phyloP scores from a whole-genome alignment of 2,797 vertebrate genomes.

The Tiaroga cobitis region DNA sequence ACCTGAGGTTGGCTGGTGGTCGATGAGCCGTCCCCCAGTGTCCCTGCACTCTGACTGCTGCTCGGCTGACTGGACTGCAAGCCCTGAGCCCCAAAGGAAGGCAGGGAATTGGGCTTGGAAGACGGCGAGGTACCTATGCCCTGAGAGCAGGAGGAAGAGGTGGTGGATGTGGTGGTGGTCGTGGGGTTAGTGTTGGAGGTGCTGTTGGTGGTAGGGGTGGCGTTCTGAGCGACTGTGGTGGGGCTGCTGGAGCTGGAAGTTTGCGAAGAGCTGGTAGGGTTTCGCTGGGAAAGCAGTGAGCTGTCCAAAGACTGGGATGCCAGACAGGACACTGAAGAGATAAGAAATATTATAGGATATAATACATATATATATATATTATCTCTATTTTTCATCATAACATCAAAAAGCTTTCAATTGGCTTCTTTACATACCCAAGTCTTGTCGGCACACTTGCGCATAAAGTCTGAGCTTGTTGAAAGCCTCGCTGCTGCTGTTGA shows the following conservation, averaged over 20 bases:
- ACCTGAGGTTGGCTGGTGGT: conserved; percentile 79
- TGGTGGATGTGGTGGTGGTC: conserved; percentile 46
- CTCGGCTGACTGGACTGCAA: conserved; percentile 84
- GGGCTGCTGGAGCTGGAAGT: conserved; percentile 73
- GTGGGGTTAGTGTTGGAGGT: conserved; percentile 71
- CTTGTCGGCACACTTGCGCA: conserved; percentile 97
- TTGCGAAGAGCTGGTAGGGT: conserved; percentile 74
- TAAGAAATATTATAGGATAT: not conserved
- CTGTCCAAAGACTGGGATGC: conserved; percentile 92
- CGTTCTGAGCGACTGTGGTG: conserved; percentile 74
- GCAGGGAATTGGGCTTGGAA: conserved; percentile 88
- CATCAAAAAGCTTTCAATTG: not conserved
- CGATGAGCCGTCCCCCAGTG: conserved; percentile 81
- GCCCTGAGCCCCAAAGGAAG: conserved; percentile 85
- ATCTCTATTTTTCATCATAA: not conserved
- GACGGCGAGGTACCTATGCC: conserved; percentile 76
- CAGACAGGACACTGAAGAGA: conserved; percentile 91
- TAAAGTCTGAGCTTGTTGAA: conserved; percentile 97
- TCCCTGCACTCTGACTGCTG: conserved; percentile 77
- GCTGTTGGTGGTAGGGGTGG: conserved; percentile 73
- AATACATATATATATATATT: not conserved
- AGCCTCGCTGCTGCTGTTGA: conserved; percentile 87
- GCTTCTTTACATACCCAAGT: conserved; percentile 82
- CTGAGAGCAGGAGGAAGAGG: conserved; percentile 77
- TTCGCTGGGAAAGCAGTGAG: conserved; percentile 91